A percentile compares a stretch with the other conserved stretches of the same genome.
Conservation (phyloP, 2,888 invertebrate species). For the Melanotus villosus region DNA sequence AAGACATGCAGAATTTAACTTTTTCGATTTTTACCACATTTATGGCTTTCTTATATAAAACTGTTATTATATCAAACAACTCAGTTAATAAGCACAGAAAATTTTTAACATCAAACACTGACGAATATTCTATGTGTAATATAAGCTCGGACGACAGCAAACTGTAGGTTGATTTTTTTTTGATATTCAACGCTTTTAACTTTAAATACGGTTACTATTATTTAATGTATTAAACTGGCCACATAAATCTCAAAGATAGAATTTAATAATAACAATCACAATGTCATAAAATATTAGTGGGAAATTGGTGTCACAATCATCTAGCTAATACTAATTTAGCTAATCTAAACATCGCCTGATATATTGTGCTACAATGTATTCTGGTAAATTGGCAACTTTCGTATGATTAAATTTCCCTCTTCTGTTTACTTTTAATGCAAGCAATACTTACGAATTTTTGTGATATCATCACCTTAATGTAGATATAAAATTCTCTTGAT, state of each 20-base stretch:
- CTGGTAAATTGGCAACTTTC: conserved; percentile 48
- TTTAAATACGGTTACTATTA: background rate
- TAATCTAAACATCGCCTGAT: conserved; percentile 53
- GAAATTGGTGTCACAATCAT: conserved; percentile 53
- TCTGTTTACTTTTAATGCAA: conserved; percentile 28
- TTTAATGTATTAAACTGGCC: conserved; percentile 1
- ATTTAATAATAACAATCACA: conserved; percentile 25
- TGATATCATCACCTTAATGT: background rate
- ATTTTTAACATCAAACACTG: too few relatives aligned
- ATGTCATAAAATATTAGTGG: conserved; percentile 32
- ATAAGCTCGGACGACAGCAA: too few relatives aligned
- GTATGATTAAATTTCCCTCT: conserved; percentile 2
- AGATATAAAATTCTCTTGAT: background rate
- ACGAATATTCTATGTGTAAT: too few relatives aligned
- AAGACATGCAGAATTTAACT: too few relatives aligned
- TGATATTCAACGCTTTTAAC: too few relatives aligned
- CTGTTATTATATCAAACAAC: too few relatives aligned
- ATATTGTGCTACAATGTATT: conserved; percentile 53
- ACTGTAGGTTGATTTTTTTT: too few relatives aligned
- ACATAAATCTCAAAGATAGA: conserved; percentile 6
- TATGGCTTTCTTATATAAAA: too few relatives aligned
- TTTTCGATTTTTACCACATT: too few relatives aligned
- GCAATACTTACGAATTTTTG: background rate
- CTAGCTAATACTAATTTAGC: conserved; percentile 44
- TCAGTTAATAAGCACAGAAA: too few relatives aligned